Percentiles rank a stretch among this genome's conserved stretches.
Conservation (phyloP, 1,140 invertebrate species). For the Maniola jurtina region DNA sequence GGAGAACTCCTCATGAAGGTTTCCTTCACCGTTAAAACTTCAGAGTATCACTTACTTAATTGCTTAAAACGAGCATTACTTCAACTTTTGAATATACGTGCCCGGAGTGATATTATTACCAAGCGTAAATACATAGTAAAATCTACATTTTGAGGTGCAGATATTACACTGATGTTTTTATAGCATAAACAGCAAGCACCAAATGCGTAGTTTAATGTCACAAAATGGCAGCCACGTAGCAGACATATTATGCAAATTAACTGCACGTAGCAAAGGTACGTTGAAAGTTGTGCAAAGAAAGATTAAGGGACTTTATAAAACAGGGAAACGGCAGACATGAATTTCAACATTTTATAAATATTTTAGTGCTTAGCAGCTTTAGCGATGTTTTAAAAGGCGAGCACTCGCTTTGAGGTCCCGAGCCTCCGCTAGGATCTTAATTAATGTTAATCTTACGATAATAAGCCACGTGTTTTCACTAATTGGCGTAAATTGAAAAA, state of each 20-base stretch:
- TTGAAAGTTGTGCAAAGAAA: slow-evolving; percentile 13
- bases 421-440: slow-evolving; percentile 52
- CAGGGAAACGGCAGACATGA: slow-evolving; percentile 23
- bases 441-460: slow-evolving; percentile 71
- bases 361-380: slow-evolving; percentile 9
- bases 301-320: slow-evolving; percentile 21
- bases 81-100: too few species aligned
- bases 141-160: neutral
- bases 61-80: too few species aligned
- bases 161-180: neutral
- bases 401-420: slow-evolving; percentile 57
- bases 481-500: slow-evolving; percentile 66
- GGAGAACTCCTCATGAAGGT: too few species aligned
- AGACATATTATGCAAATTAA: slow-evolving; percentile 17
- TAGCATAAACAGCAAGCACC: neutral
- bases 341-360: slow-evolving; percentile 31
- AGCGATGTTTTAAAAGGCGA: slow-evolving; percentile 59
- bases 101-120: too few species aligned
- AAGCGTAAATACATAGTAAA: too few species aligned
- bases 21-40: too few species aligned
- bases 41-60: too few species aligned
- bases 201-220: slow-evolving; percentile 7
- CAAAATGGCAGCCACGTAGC: slow-evolving; percentile 12
- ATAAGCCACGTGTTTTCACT: slow-evolving; percentile 66
- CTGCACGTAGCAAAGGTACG: slow-evolving; percentile 11